Evolutionary conservation across 2,797 vertebrate genomes (phyloP), one percentile per base, ranked within the genome.

Genomic region (Eospalax fontanierii): DNA sequence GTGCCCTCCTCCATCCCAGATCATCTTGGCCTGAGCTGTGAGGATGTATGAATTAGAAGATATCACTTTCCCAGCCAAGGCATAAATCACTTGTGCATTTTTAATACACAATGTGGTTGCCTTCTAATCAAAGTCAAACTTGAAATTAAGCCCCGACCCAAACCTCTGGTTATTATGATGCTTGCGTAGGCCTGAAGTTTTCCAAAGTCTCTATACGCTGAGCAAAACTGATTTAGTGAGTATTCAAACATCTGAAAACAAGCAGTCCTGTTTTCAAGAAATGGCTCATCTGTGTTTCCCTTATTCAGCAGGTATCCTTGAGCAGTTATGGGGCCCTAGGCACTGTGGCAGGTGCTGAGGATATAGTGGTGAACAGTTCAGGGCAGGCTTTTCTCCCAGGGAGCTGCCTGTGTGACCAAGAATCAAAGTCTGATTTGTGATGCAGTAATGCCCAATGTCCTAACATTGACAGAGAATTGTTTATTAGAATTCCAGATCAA

Each of bases 231-330:
- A 87, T 87, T 93, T 88, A 63, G 6, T 57, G 12, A 43, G n/a
- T 40, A 80, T 83, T 71, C 82, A 88, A 83, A 89, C 16, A 35
- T 80, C 26, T 63, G n/a, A 75, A 76, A 83, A 10, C n/a, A 71
- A 76, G 84, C 24, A 11, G 61, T 87, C 43, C 12, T 85, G 54
- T 66, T 86, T 87, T 35, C 10, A 82, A 85, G 43, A 90, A 92
- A 79, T 59, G 22, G 19, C 6, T 57, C 18, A 57, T 75, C 1
- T 66, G 28, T 78, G 89, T 19, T 78, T 93, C 61, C 70, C 88
- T 92, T 38, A 71, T 35, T 84, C 76, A 74, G 19, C 16, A 89
- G 68, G n/a, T 16, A 9, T 70, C 83, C 86, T 78, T 94, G 78
- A 74, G 61, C 18, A 66, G 73, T 26, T 65, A 11, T 26, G 50